Evolutionary conservation across 2,888 invertebrate genomes (phyloP), one percentile per base, ranked within the genome.

Genomic region (Scaptomyza tumidula): DNA sequence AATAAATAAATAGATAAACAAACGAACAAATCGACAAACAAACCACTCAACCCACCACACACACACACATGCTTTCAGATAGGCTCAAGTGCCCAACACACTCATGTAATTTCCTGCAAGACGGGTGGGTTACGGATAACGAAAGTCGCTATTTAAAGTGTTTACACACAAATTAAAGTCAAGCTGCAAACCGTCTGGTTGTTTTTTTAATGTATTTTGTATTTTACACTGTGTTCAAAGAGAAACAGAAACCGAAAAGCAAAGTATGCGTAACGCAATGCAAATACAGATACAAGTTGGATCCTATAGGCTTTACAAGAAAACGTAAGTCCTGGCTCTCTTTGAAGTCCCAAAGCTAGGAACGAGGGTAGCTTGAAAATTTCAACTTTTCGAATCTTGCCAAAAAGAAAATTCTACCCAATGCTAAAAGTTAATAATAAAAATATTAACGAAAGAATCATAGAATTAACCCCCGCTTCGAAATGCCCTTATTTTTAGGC

Each of bases 91-190:
- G 66, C 56, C 56, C 71, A 54, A 43, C 46, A 24, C 55, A 56
- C 66, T 62, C 67, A 48, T 70, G 54, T 62, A 61, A 69, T 71
- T 69, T 59, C 49, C 53, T 13, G 24, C 3, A 37, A 48, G 53
- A 19, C 19, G 29, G 19, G 16, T n/a, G 41, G 33, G n/a, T 11
- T 19, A 16, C 33, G 39, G 6, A 7, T 6, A 41, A 31, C 10
- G 67, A 48, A 49, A 54, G 46, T 46, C 46, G 68, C 52, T 68
- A 67, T 78, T 88, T 84, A 88, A 84, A 88, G 85, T 84, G 81
- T 87, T 84, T 84, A 80, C 89, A 75, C 81, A 81, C 69, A 87
- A 84, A 84, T 84, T 84, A 86, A 84, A 84, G 89, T 87, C 87
- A 78, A 86, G 86, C 75, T 55, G 72, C 24, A 19, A 68, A 33